Percentiles rank a stretch among this genome's conserved stretches.
Evolutionary conservation across 92 coral and sea anemone genomes (phyloP).

Genomic region (Metridium senile): DNA sequence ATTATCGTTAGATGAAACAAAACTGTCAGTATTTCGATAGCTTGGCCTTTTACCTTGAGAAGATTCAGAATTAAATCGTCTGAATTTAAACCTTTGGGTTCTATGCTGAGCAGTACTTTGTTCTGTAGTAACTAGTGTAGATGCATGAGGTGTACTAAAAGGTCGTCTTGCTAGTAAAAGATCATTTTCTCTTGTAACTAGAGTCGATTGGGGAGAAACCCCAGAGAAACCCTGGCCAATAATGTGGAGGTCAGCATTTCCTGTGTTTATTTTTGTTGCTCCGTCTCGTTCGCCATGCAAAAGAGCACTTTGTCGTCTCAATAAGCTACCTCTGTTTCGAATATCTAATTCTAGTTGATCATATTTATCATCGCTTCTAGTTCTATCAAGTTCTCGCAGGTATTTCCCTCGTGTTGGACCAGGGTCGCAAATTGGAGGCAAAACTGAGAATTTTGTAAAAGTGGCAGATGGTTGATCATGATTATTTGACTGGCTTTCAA

Average conservation of each 20-base stretch:
- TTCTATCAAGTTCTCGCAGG: neutral
- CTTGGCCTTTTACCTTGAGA: conserved; percentile 1
- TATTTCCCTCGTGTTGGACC: conserved; percentile 20
- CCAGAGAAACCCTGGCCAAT: conserved; percentile 20
- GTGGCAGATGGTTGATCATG: conserved; percentile 9
- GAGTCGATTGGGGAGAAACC: neutral
- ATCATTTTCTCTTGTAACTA: neutral
- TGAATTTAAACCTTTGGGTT: conserved; percentile 12
- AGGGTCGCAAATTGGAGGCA: conserved; percentile 66
- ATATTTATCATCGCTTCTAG: neutral
- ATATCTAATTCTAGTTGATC: neutral
- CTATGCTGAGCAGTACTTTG: neutral
- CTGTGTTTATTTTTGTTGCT: conserved; percentile 4
- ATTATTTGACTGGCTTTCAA: conserved; percentile 21
- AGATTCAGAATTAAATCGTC: conserved; percentile 39
- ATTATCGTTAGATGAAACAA: neutral
- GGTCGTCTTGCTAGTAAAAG: conserved; percentile 1
- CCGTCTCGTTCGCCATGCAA: conserved; percentile 13
- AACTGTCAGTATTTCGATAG: neutral
- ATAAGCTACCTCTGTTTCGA: conserved; percentile 7
- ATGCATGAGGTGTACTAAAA: conserved; percentile 19
- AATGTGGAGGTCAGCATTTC: neutral
- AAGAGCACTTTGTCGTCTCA: conserved; percentile 31
- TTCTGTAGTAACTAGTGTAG: neutral
- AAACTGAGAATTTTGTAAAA: conserved; percentile 78